Evolutionary conservation across 2,797 vertebrate species (phyloP).

Genomic region (Loris lydekkerianus): DNA sequence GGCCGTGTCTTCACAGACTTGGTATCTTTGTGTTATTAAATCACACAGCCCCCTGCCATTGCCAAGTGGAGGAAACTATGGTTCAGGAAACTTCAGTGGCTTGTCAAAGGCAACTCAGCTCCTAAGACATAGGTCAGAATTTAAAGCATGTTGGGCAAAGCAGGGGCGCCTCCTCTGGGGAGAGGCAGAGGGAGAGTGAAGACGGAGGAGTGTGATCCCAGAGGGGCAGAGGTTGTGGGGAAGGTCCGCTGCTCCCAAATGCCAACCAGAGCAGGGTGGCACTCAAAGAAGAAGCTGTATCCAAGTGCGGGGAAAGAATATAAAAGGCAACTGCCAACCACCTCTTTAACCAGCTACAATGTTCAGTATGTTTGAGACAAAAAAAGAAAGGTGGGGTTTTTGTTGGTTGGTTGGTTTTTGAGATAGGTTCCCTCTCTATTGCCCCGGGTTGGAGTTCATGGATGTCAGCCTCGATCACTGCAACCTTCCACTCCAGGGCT

Average conservation of each 20-base stretch:
- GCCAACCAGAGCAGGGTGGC: background rate
- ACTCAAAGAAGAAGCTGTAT: background rate
- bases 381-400: background rate
- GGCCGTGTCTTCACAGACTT: background rate
- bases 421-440: background rate
- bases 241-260: background rate
- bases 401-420: background rate
- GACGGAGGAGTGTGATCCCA: background rate
- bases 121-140: background rate
- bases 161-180: background rate
- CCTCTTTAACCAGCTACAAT: background rate
- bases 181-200: background rate
- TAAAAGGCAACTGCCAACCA: background rate
- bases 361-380: background rate
- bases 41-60: background rate
- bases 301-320: background rate
- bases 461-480: background rate
- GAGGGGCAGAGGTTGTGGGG: background rate
- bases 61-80: background rate
- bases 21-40: fast-evolving
- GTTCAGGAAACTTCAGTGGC: background rate
- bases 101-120: background rate
- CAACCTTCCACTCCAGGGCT: background rate
- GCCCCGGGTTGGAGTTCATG: background rate
- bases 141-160: background rate